phyloP scores from a whole-genome alignment of 1,140 invertebrate species.

The Oedothorax gibbosus region DNA sequence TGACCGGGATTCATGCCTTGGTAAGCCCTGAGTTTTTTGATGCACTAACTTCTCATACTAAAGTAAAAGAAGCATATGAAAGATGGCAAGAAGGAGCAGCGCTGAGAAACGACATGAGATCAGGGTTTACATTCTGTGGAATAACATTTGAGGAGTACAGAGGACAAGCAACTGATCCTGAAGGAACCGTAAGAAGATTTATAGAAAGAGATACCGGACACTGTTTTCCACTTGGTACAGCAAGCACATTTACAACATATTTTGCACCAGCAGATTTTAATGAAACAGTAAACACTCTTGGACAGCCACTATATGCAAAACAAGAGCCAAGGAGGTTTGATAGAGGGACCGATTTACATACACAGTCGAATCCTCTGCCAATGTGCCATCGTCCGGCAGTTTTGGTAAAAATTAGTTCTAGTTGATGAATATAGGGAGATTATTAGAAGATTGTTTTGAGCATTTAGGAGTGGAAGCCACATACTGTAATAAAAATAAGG shows the following conservation, averaged over 20 bases:
- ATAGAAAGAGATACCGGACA: background rate
- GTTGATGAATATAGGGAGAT: background rate
- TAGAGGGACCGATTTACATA: too few relatives aligned
- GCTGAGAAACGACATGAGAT: background rate
- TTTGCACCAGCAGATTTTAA: background rate
- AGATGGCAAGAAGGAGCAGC: background rate
- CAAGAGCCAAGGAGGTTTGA: too few relatives aligned
- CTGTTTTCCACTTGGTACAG: constrained; percentile 1
- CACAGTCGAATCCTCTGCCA: too few relatives aligned
- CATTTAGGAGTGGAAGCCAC: background rate
- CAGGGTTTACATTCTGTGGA: background rate
- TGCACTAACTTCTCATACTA: background rate
- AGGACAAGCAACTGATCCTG: background rate
- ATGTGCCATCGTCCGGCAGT: background rate
- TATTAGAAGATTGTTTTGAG: background rate
- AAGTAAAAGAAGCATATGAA: background rate
- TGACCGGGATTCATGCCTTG: background rate
- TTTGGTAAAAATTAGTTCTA: constrained; percentile 3
- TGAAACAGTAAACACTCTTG: too few relatives aligned
- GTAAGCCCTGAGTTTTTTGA: background rate
- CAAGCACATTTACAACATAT: background rate
- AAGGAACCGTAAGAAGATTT: background rate
- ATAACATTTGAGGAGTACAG: background rate
- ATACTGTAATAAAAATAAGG: constrained; percentile 1
- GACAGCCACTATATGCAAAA: too few relatives aligned